Conservation (phyloP, 2,888 invertebrate species). For the Autographa pulchrina region DNA sequence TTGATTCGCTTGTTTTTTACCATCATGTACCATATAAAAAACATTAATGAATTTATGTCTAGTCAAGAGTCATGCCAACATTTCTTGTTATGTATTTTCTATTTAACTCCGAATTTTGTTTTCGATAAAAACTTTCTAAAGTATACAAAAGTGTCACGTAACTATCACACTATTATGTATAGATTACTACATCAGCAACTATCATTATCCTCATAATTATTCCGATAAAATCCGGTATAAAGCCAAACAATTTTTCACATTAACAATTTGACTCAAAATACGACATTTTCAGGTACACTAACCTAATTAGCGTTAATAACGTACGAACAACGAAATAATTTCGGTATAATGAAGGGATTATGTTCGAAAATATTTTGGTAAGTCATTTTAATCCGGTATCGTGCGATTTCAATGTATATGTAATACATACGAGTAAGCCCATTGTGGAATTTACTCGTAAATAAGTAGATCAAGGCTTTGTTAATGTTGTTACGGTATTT, state of each 20-base stretch:
- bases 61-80: too few species aligned
- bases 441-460: slow-evolving; percentile 50
- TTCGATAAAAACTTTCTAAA: too few species aligned
- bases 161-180: too few species aligned
- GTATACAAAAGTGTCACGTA: too few species aligned
- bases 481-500: slow-evolving; percentile 30
- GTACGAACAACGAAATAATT: slow-evolving; percentile 35
- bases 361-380: slow-evolving; percentile 44
- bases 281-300: slow-evolving; percentile 7
- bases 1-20: too few species aligned
- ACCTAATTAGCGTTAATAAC: slow-evolving; percentile 33
- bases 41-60: too few species aligned
- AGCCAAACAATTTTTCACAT: neutral
- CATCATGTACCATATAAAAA: too few species aligned
- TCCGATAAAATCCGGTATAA: neutral
- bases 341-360: slow-evolving; percentile 31
- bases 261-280: neutral
- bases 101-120: too few species aligned
- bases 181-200: neutral
- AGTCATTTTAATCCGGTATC: slow-evolving; percentile 58
- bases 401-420: slow-evolving; percentile 49
- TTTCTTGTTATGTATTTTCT: too few species aligned
- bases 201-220: too few species aligned
- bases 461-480: slow-evolving; percentile 38
- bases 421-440: slow-evolving; percentile 44